Percentiles rank a stretch among this genome's conserved stretches.
These are phyloP conservation scores for Umimayanthus kanabou DNA, from an alignment of 92 coral and sea anemone genomes.

Conservation along the genomic window DNA sequence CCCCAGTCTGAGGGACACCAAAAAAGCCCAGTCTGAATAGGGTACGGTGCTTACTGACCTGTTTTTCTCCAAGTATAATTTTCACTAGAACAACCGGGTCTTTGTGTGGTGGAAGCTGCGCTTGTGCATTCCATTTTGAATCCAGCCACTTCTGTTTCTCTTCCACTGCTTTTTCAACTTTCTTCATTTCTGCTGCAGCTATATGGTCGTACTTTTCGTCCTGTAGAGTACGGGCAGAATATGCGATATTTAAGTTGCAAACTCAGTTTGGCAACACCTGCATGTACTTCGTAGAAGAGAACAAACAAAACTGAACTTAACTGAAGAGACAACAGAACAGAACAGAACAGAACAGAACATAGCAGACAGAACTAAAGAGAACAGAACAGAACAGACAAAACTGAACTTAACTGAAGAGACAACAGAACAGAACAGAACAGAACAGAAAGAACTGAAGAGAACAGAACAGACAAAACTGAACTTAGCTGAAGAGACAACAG, in stretches of 20 bases:
- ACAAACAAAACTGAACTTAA: no score
- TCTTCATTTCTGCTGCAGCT: conserved; percentile 81
- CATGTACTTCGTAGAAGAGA: not conserved
- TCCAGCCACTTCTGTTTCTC: conserved; percentile 90
- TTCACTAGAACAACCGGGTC: conserved; percentile 82
- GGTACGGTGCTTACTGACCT: conserved; percentile 48
- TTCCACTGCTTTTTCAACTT: conserved; percentile 69
- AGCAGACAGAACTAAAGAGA: no score
- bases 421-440: no score
- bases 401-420: no score
- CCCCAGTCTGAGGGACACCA: no score
- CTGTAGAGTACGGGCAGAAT: conserved; percentile 33
- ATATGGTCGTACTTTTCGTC: conserved; percentile 97
- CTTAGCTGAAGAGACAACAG: no score
- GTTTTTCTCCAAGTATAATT: conserved; percentile 80
- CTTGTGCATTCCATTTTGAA: conserved; percentile 76
- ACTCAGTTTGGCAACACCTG: not conserved
- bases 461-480: no score
- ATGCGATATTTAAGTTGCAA: not conserved
- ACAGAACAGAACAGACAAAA: no score
- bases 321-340: no score
- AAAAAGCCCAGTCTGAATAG: no score
- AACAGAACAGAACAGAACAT: no score
- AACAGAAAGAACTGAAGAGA: no score
- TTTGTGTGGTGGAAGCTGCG: conserved; percentile 64